These are phyloP conservation scores for Elysia crispata DNA, from an alignment of 2,888 invertebrate species.

Conservation along the genomic window DNA sequence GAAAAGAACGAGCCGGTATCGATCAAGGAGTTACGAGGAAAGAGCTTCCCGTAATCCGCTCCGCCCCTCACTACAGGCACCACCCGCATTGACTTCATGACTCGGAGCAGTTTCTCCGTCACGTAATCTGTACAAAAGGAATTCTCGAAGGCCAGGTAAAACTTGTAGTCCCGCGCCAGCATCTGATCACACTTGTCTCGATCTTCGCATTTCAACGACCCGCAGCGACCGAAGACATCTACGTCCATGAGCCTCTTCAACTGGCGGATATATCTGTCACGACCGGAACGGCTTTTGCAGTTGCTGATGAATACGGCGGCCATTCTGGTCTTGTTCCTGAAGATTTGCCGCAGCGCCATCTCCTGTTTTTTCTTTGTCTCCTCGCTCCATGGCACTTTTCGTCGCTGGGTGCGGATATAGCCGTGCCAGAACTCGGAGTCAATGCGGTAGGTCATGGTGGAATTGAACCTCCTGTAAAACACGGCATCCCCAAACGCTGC, in stretches of 20 bases:
- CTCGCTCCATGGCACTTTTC: not conserved
- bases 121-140: conserved; percentile 53
- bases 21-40: conserved; percentile 44
- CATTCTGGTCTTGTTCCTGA: conserved; percentile 49
- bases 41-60: conserved; percentile 33
- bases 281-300: conserved; percentile 52
- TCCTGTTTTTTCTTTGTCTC: no score
- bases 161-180: conserved; percentile 47
- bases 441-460: conserved; percentile 50
- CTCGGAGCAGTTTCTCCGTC: conserved; percentile 53
- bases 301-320: conserved; percentile 61
- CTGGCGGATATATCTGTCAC: conserved; percentile 55
- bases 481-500: conserved; percentile 5
- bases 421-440: conserved; percentile 52
- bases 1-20: conserved; percentile 39
- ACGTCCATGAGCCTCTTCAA: conserved; percentile 54
- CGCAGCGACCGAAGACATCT: conserved; percentile 59
- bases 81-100: conserved; percentile 23
- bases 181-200: conserved; percentile 10
- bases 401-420: conserved; percentile 17
- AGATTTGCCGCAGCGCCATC: conserved; percentile 3
- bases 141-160: conserved; percentile 56
- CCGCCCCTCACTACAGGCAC: conserved; percentile 51
- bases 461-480: conserved; percentile 45
- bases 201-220: conserved; percentile 37